Percentiles rank a stretch among this genome's conserved stretches.
Evolutionary conservation across 92 coral and sea anemone species (phyloP).

Genomic region (Epizoanthus scotinus): DNA sequence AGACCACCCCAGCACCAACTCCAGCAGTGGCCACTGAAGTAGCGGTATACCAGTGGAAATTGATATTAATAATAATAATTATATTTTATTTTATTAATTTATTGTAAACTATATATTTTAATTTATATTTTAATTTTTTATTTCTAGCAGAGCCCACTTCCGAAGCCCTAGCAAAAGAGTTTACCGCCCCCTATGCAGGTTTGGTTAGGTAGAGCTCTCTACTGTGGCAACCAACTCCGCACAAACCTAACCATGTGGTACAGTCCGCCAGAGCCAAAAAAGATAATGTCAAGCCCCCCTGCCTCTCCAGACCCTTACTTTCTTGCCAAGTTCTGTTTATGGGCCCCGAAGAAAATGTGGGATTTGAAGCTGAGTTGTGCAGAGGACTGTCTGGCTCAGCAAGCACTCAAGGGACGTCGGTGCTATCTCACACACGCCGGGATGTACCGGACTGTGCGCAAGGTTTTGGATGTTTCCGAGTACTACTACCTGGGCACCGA

Average conservation of each 20-base stretch:
- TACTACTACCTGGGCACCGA: constrained; percentile 22
- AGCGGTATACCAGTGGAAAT: no score
- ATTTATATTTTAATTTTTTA: no score
- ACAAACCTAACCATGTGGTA: constrained; percentile 4
- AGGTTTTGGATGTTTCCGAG: background rate
- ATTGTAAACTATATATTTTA: no score
- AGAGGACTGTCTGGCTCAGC: constrained; percentile 15
- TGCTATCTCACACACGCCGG: constrained; percentile 29
- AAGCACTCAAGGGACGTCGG: constrained; percentile 13
- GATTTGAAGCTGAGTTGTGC: background rate
- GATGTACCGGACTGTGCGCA: constrained; percentile 7
- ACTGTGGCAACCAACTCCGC: background rate
- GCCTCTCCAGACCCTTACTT: constrained; percentile 31
- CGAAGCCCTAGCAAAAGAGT: no score
- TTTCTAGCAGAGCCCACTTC: no score
- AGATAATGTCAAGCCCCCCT: background rate
- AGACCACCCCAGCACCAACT: background rate
- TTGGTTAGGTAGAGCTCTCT: no score
- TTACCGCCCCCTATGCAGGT: no score
- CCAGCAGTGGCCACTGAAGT: no score
- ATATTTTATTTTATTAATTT: no score
- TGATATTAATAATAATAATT: no score
- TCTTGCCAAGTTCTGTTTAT: constrained; percentile 18
- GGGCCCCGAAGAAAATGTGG: constrained; percentile 35
- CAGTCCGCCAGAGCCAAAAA: background rate